phyloP scores from a whole-genome alignment of 2,113 vertebrate genomes.

The Coryphaenoides rupestris region DNA sequence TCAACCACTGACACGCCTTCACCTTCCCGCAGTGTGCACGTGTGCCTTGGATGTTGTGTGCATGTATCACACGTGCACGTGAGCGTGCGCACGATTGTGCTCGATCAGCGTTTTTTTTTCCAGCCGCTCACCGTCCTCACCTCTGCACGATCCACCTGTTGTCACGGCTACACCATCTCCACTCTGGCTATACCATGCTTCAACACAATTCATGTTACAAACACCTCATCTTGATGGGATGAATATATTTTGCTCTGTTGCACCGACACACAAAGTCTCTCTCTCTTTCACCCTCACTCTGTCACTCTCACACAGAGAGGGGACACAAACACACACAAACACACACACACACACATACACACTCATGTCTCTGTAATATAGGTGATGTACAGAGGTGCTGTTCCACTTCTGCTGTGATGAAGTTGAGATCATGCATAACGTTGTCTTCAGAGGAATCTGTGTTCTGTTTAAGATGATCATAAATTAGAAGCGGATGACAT shows the following conservation, averaged over 20 bases:
- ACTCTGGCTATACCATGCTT: neutral
- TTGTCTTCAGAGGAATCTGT: too few relatives aligned
- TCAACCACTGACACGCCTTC: conserved; percentile 41
- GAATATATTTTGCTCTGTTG: conserved; percentile 28
- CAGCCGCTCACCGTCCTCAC: neutral
- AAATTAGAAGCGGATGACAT: too few relatives aligned
- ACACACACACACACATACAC: conserved; percentile 2
- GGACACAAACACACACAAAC: neutral
- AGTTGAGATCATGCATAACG: too few relatives aligned
- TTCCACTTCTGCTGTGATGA: too few relatives aligned
- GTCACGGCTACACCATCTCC: conserved; percentile 31
- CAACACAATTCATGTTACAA: conserved; percentile 46
- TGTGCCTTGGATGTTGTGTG: conserved; percentile 22
- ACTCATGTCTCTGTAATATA: neutral
- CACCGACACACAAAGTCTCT: conserved; percentile 5
- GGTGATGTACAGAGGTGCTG: too few relatives aligned
- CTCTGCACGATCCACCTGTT: conserved; percentile 24
- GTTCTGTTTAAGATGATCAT: too few relatives aligned
- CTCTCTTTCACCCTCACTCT: too few relatives aligned
- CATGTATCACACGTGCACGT: neutral
- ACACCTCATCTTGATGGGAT: conserved; percentile 29
- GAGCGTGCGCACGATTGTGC: conserved; percentile 6
- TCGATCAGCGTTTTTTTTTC: conserved; percentile 20
- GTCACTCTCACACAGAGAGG: neutral
- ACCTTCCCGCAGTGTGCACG: conserved; percentile 27